Base-by-base conservation (phyloP, 2,888 invertebrate species). In the Lissocephala sabroskyi region DNA sequence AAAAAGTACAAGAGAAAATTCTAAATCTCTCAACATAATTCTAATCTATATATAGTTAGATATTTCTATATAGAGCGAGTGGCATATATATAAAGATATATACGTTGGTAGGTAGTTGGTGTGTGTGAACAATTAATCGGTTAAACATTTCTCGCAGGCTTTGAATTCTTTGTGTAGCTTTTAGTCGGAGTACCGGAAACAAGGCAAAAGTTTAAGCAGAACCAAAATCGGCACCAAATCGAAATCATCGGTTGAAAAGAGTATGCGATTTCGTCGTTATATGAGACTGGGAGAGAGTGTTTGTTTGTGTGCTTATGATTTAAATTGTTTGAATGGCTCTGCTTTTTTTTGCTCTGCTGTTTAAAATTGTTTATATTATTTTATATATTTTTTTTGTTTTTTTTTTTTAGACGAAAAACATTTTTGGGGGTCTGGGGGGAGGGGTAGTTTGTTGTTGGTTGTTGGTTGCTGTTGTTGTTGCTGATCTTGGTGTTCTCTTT, bases 1-100 rank as follows among this genome's bases (percentile, higher is more conserved):
- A n/a, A n/a, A n/a, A n/a, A n/a, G n/a, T n/a, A n/a, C n/a, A n/a
- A n/a, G n/a, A n/a, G n/a, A n/a, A n/a, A n/a, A n/a, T n/a, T n/a
- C n/a, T n/a, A n/a, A n/a, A n/a, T 46, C 44, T 48, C 40, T 44
- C 70, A 73, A 66, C 65, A 56, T 68, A 68, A 61, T 54, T 67
- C 66, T 65, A 68, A 54, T 58, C 46, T 37, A 29, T 19, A 19
- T 37, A 18, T 33, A 14, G n/a, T 11, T 33, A 33, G 11, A 33
- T 33, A 33, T 33, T 7, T 11, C 3, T 16, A 16, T 35, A 35
- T 35, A 35, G 13, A 35, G 13, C 26, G 30, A 5, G 11, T 32
- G 30, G 11, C 13, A 10, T 32, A 41, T 41, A 29, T 52, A 41
- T 52, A 41, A 37, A 30, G 29, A 41, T 41, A 23, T 40, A 29